These are phyloP conservation scores for Percopsis omiscomaycus DNA, from an alignment of 2,797 vertebrate genomes.

Conservation along the genomic window DNA sequence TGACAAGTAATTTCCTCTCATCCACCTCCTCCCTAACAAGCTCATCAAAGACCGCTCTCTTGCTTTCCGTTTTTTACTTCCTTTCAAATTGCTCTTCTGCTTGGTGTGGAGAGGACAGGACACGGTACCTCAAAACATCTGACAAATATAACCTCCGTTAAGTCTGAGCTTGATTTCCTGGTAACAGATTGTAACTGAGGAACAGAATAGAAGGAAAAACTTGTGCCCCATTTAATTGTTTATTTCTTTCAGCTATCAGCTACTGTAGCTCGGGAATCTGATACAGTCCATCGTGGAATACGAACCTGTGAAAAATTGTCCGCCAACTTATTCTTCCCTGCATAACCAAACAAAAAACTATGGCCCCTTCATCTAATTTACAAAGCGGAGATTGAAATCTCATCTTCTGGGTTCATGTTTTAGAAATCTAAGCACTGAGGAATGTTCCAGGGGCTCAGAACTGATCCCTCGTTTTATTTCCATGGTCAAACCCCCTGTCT, in stretches of 20 bases:
- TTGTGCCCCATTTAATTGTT: constrained; percentile 23
- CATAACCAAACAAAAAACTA: constrained; percentile 16
- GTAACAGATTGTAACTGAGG: constrained; percentile 46
- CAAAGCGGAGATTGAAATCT: constrained; percentile 27
- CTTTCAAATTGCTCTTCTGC: constrained; percentile 25
- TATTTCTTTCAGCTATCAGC: constrained; percentile 40
- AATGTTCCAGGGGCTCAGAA: constrained; percentile 53
- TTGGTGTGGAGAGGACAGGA: constrained; percentile 49
- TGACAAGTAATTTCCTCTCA: constrained; percentile 71
- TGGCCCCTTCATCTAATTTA: constrained; percentile 17
- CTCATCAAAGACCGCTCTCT: constrained; percentile 38
- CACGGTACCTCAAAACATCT: constrained; percentile 31
- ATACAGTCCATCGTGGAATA: constrained; percentile 33
- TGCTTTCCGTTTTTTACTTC: constrained; percentile 19
- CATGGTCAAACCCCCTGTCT: constrained; percentile 39
- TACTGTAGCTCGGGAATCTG: constrained; percentile 37
- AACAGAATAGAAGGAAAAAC: constrained; percentile 52
- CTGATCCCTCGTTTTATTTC: constrained; percentile 57
- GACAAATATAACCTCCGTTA: constrained; percentile 33
- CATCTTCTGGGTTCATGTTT: constrained; percentile 28
- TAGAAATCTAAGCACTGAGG: constrained; percentile 42
- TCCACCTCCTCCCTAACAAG: constrained; percentile 55
- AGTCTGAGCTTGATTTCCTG: constrained; percentile 32
- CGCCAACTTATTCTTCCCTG: constrained; percentile 38
- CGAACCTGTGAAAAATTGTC: constrained; percentile 20